These are phyloP conservation scores for Micoletzkya japonica DNA, from an alignment of 2,888 invertebrate species.

Conservation along the genomic window DNA sequence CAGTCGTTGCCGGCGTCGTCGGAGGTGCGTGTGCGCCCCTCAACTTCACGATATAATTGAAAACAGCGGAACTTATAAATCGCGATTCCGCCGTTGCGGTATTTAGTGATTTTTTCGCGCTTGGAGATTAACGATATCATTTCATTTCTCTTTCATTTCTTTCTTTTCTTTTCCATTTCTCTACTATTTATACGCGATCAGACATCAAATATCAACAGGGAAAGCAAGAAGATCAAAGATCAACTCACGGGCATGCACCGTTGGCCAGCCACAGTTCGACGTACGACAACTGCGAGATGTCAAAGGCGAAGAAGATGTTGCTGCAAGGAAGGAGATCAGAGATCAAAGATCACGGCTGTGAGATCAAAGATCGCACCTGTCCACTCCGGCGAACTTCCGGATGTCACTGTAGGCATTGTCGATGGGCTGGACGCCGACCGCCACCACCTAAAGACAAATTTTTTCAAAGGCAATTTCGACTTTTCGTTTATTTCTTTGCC, in stretches of 20 bases:
- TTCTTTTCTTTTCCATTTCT: too few relatives aligned
- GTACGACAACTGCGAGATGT: neutral
- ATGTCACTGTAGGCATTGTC: neutral
- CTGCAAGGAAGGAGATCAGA: neutral
- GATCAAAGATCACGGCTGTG: neutral
- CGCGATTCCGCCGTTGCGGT: too few relatives aligned
- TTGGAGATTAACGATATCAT: too few relatives aligned
- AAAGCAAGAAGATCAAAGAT: too few relatives aligned
- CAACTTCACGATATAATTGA: neutral
- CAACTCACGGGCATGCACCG: neutral
- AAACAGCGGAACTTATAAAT: too few relatives aligned
- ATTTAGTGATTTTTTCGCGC: too few relatives aligned
- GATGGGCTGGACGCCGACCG: conserved; percentile 1
- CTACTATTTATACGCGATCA: too few relatives aligned
- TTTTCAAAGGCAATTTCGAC: neutral
- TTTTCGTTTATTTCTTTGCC: neutral
- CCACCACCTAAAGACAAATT: neutral
- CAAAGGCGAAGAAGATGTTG: neutral
- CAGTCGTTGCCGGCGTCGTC: neutral
- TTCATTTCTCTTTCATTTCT: too few relatives aligned
- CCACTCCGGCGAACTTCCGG: neutral
- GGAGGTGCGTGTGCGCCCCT: neutral
- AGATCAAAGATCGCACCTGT: neutral
- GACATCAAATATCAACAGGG: neutral
- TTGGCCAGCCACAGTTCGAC: neutral